Percentiles rank a stretch among this genome's conserved stretches.
Evolutionary conservation across 2,888 invertebrate genomes (phyloP).

Genomic region (Gnatocerus cornutus): DNA sequence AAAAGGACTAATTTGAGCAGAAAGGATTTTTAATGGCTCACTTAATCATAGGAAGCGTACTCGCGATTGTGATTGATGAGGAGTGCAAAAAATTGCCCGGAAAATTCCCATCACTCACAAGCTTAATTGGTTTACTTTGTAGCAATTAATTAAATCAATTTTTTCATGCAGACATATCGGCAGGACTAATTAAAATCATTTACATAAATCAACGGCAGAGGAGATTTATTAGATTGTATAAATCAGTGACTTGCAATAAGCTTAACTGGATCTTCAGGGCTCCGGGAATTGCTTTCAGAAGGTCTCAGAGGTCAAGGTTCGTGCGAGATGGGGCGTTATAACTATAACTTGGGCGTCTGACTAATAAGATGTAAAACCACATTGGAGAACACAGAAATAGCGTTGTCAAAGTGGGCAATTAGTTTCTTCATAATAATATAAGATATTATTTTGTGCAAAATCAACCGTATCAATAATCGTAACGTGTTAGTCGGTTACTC

Average conservation of each 20-base stretch:
- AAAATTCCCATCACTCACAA: constrained; percentile 25
- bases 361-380: no score
- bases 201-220: constrained; percentile 36
- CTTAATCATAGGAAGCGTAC: constrained; percentile 19
- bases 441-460: no score
- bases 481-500: neutral
- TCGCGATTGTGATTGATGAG: constrained; percentile 13
- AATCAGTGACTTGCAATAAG: constrained; percentile 33
- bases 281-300: constrained; percentile 3
- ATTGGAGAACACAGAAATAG: no score
- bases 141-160: constrained; percentile 30
- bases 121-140: constrained; percentile 27
- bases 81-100: constrained; percentile 26
- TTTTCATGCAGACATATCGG: constrained; percentile 15
- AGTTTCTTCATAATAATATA: no score
- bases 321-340: neutral
- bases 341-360: no score
- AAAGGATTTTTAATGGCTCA: constrained; percentile 27
- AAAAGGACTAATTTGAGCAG: constrained; percentile 21
- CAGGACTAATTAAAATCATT: constrained; percentile 38
- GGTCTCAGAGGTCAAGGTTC: constrained; percentile 6
- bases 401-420: no score
- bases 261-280: constrained; percentile 24
- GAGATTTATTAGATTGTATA: constrained; percentile 37
- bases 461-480: no score